phyloP scores from a whole-genome alignment of 1,140 invertebrate species.

The Listronotus bonariensis region DNA sequence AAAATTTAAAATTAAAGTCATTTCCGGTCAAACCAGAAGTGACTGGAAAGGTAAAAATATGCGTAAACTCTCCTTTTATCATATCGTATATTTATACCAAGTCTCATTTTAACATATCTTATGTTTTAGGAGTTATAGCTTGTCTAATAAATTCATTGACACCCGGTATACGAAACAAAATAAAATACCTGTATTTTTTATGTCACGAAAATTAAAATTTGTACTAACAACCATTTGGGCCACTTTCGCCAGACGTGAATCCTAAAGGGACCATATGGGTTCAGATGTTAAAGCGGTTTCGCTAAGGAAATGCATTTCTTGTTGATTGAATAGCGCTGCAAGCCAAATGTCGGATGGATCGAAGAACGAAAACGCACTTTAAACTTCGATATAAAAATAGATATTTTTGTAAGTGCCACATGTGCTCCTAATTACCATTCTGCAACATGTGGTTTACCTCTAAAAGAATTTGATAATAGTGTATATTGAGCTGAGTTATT shows the following conservation, averaged over 20 bases:
- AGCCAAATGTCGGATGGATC: constrained; percentile 25
- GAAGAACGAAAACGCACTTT: constrained; percentile 17
- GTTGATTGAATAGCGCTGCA: constrained; percentile 31
- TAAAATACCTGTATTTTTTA: too few relatives aligned
- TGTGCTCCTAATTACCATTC: constrained; percentile 33
- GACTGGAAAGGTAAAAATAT: too few relatives aligned
- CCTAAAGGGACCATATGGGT: constrained; percentile 26
- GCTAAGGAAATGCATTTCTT: constrained; percentile 31
- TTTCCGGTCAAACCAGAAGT: too few relatives aligned
- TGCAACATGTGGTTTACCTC: constrained; percentile 36
- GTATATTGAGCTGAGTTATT: too few relatives aligned
- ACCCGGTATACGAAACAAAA: neutral
- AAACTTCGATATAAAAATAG: constrained; percentile 29
- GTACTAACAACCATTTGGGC: neutral
- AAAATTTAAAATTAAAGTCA: too few relatives aligned
- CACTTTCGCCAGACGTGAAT: neutral
- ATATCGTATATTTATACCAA: too few relatives aligned
- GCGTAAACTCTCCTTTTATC: too few relatives aligned
- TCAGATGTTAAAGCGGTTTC: constrained; percentile 27
- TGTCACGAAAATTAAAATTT: neutral
- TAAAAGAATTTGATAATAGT: constrained; percentile 20
- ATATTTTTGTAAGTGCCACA: constrained; percentile 33
- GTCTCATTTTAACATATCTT: too few relatives aligned
- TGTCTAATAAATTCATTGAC: too few relatives aligned
- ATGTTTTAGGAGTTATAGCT: too few relatives aligned